Base-by-base conservation (phyloP, 2,797 vertebrate species). In the Anguilla marmorata region DNA sequence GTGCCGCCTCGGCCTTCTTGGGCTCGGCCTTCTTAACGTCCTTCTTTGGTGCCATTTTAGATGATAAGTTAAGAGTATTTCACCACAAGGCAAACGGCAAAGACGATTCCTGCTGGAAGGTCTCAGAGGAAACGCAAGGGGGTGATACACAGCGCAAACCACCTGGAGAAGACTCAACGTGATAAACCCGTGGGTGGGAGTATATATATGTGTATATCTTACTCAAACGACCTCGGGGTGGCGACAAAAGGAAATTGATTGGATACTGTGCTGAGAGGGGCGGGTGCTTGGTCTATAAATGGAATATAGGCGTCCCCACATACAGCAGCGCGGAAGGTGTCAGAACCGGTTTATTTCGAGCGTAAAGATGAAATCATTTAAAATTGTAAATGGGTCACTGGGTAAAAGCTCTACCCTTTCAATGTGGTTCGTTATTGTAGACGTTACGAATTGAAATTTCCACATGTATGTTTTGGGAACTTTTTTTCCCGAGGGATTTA, bases 21-120 rank as follows among this genome's bases (percentile, higher is more conserved):
- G 79, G 79, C 45, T 82, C 79, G 41, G 79, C 41, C 79, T 82
- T 82, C 79, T 82, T 82, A 82, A n/a, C 79, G 79, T 82, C 79
- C 79, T 82, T 82, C 79, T 82, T 82, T 82, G 79, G 79, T 82
- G 79, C 79, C 79, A 82, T 82, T 82, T 82, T 50, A 82, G 79
- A 50, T 48, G 41, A 50, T 50, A 50, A 9, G 9, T 82, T 48
- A 50, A 50, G 79, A 82, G 79, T 48, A 50, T 82, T 82, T 82
- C 24, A 82, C 45, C 79, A 45, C 74, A 21, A 79, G 74, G 74
- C 79, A 50, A 48, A 50, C 8, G 79, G 3, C 45, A 82, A 69
- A 50, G 79, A 24, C 50, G 79, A 50, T 24, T 82, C 79, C 79
- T 82, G 79, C 79, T 82, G 79, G 41, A 48, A 27, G 41, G 50